Percentiles rank a stretch among this genome's conserved stretches.
These are phyloP conservation scores for Nothobranchius kuhntae DNA, from an alignment of 2,113 vertebrate species.

Conservation along the genomic window DNA sequence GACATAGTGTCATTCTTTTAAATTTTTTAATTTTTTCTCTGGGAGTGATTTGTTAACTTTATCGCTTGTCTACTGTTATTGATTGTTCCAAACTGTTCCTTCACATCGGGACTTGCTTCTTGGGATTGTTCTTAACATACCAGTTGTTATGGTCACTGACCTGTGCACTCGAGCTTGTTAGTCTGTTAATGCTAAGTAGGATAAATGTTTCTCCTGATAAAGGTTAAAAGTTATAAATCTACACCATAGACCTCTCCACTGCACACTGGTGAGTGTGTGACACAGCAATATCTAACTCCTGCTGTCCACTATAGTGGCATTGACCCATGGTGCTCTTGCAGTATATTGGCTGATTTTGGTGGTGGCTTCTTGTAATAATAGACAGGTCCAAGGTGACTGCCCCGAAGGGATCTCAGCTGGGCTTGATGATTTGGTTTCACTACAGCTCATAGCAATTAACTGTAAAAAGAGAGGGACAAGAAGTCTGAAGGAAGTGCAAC, in stretches of 20 bases:
- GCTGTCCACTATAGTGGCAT: neutral
- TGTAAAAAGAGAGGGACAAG: neutral
- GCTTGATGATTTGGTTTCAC: neutral
- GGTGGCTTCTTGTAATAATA: slow-evolving; percentile 14
- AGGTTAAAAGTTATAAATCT: slow-evolving; percentile 13
- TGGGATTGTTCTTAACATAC: no score
- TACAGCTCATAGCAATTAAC: slow-evolving; percentile 15
- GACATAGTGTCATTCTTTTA: no score
- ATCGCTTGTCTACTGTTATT: no score
- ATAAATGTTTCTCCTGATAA: neutral
- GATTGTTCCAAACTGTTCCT: no score
- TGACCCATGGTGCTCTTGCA: slow-evolving; percentile 2
- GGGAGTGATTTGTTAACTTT: no score
- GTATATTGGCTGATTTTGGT: slow-evolving; percentile 6
- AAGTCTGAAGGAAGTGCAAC: neutral
- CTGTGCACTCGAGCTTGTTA: neutral
- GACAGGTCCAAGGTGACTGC: neutral
- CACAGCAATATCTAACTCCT: neutral
- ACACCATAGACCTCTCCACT: neutral
- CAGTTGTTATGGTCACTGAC: no score
- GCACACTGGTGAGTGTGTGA: neutral
- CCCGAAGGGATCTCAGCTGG: slow-evolving; percentile 3
- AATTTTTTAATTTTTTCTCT: no score
- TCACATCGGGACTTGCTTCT: no score
- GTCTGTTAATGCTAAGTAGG: slow-evolving; percentile 22